Evolutionary conservation across 2,113 vertebrate genomes (phyloP).

Genomic region (Camarhynchus parvulus): DNA sequence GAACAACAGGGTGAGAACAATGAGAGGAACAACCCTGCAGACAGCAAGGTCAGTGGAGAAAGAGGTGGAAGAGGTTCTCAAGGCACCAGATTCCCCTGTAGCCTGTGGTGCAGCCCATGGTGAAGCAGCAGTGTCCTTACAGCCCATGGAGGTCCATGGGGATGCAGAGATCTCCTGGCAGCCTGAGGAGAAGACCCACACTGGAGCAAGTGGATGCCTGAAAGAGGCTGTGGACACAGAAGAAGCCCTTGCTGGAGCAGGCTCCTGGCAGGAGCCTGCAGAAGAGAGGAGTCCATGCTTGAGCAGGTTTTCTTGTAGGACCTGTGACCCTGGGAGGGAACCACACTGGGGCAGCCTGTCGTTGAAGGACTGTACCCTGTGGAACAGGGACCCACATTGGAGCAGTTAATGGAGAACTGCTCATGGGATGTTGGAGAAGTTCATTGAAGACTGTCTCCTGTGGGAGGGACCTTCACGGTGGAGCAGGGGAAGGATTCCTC

Average conservation of each 20-base stretch:
- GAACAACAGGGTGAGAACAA: neutral
- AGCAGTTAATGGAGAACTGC: neutral
- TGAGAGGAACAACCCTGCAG: neutral
- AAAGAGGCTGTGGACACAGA: neutral
- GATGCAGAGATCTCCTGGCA: neutral
- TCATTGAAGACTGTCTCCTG: neutral
- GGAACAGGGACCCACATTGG: neutral
- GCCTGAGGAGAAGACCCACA: neutral
- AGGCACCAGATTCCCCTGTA: no score
- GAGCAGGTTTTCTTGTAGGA: neutral
- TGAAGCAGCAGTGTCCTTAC: neutral
- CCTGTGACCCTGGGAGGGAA: neutral
- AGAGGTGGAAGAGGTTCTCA: rapidly evolving
- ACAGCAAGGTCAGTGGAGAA: neutral
- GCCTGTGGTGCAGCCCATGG: rapidly evolving
- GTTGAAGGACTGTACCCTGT: neutral
- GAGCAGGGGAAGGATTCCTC: neutral
- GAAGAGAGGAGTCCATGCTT: no score
- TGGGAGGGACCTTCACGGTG: rapidly evolving
- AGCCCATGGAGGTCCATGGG: neutral
- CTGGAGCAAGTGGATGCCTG: neutral
- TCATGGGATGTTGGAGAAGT: neutral
- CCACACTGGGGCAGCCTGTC: neutral
- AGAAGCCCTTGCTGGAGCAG: neutral
- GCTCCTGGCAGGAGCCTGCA: neutral